phyloP scores from a whole-genome alignment of 2,888 invertebrate species.

The Lymantria dispar region DNA sequence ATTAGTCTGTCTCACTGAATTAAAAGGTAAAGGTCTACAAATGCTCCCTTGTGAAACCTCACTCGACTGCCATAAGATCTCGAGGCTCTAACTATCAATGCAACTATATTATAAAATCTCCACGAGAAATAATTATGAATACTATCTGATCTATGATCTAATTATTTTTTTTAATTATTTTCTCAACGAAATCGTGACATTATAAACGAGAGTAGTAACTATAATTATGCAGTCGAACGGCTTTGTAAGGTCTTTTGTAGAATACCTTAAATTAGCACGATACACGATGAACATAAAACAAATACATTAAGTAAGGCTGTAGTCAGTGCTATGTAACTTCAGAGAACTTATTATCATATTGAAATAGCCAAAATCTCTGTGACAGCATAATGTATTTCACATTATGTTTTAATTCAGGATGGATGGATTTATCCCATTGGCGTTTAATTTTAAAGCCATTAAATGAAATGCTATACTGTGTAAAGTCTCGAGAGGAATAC shows the following conservation, averaged over 20 bases:
- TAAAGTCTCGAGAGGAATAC: no score
- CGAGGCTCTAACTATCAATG: slow-evolving; percentile 16
- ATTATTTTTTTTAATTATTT: slow-evolving; percentile 6
- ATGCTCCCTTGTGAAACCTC: slow-evolving; percentile 16
- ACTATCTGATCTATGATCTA: slow-evolving; percentile 4
- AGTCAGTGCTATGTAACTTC: no score
- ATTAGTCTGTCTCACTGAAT: neutral
- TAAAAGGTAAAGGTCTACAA: slow-evolving; percentile 13
- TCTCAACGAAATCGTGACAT: neutral
- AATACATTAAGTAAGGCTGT: no score
- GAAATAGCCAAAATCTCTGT: no score
- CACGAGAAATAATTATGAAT: slow-evolving; percentile 7
- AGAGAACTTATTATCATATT: no score
- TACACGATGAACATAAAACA: no score
- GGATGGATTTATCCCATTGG: no score
- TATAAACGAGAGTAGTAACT: neutral
- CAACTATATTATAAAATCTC: slow-evolving; percentile 17
- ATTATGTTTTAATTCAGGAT: no score
- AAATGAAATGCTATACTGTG: no score
- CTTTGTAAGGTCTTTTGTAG: slow-evolving; percentile 6
- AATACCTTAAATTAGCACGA: no score
- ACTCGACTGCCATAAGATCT: slow-evolving; percentile 6
- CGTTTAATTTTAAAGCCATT: no score
- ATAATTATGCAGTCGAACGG: slow-evolving; percentile 3
- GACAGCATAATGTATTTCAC: no score